Evolutionary conservation across 2,113 vertebrate species (phyloP).

Genomic region (Melanerpes aurifrons): DNA sequence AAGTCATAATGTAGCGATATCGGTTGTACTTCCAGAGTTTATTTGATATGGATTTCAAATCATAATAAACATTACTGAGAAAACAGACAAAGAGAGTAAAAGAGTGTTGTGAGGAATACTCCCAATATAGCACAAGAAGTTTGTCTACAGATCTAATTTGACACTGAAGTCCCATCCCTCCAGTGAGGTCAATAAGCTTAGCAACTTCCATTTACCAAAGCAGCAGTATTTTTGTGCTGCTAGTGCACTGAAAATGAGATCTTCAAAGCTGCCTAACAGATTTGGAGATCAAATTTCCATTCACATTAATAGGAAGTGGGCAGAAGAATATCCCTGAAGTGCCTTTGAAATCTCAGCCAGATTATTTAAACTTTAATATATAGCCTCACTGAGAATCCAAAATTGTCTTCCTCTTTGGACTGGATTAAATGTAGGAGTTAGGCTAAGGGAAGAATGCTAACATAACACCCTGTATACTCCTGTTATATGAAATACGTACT

Average conservation of each 20-base stretch:
- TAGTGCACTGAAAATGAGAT: not conserved
- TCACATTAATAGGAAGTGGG: not conserved
- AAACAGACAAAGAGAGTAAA: not conserved
- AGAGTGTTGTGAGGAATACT: not conserved
- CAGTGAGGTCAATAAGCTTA: constrained; percentile 1
- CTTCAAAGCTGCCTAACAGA: constrained; percentile 23
- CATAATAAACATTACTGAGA: constrained; percentile 90
- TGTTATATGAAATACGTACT: not conserved
- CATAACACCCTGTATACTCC: not conserved
- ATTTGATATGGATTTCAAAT: constrained; percentile 90
- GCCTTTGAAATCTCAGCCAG: constrained; percentile 24
- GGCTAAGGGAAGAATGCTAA: not conserved
- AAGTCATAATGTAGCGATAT: constrained; percentile 96
- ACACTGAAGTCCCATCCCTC: not conserved
- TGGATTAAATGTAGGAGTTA: not conserved
- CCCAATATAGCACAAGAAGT: not conserved
- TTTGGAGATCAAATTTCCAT: constrained; percentile 7
- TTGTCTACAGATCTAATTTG: not conserved
- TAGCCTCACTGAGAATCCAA: not conserved
- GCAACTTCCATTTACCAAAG: not conserved
- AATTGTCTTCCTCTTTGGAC: not conserved
- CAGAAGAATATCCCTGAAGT: not conserved
- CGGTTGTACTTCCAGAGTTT: constrained; percentile 97
- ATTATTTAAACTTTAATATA: constrained; percentile 18
- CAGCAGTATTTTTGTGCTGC: not conserved